Base-by-base conservation (phyloP, 2,888 invertebrate species). In the Apamea monoglypha region DNA sequence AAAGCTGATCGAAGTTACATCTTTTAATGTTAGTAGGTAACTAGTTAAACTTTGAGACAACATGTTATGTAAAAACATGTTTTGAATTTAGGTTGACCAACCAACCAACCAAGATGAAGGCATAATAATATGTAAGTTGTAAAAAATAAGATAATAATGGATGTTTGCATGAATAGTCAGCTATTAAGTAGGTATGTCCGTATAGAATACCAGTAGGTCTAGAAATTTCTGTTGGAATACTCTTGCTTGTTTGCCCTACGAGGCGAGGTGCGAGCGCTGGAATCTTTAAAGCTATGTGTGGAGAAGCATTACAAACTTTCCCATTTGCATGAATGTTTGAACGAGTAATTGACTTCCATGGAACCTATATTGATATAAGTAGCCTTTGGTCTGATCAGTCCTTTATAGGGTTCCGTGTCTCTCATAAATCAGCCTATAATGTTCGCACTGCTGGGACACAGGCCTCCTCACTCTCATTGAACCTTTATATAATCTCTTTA, bases 41-140 rank as follows among this genome's bases (percentile, higher is more conserved):
- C 14, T 12, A 67, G 75, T 47, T 25, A 59, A 44, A 47, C n/a
- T n/a, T n/a, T n/a, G n/a, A n/a, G n/a, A n/a, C n/a, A 56, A 69
- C 50, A 40, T 4, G 74, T 82, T 89, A 89, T 70, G 78, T 89
- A 59, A 89, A 68, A 75, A 81, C 68, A 40, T 67, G 69, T 80
- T 86, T 78, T 59, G 59, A 66, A 86, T 53, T 59, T 66, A 40
- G 59, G 16, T n/a, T 70, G 36, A 44, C 32, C 40, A 71, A 71
- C 53, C 2, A 29, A 61, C n/a, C n/a, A n/a, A n/a, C n/a, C n/a
- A 74, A 71, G 40, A 50, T 50, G 12, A 84, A 68, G 36, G 14
- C 59, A 71, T 44, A 47, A 63, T 29, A 59, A 8, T 63, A 8
- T 5, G 1, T 69, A 50, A 12, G 36, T 84, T 21, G 36, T 7